Evolutionary conservation across 2,888 invertebrate species (phyloP), one percentile per base, ranked within the genome.

Genomic region (Folsomia candida): DNA sequence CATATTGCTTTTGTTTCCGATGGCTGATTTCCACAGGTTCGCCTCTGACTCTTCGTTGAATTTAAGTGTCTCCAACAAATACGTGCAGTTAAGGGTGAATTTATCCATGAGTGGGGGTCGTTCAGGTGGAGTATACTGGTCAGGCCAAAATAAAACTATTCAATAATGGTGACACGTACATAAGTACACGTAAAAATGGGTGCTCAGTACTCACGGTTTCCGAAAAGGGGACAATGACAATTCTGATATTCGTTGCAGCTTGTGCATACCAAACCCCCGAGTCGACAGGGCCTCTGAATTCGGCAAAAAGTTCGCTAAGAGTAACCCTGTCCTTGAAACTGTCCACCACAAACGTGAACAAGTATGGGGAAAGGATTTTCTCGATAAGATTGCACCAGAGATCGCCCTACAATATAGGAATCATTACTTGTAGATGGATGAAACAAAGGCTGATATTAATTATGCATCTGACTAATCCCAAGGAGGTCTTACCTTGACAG

Each of bases 311-410:
- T 9, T 14, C 37, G 14, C 14, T 4, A 37, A 37, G 37, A 9
- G 14, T 37, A 9, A 37, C 14, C 18, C 25, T 6, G 25, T 60
- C 60, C 9, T 25, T 4, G 4, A 6, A 22, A 26, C 18, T 60
- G 18, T 60, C 26, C 60, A 60, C 60, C 20, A 60, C 26, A 60
- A 25, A 60, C 2, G 60, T 60, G 26, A 3, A 60, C 6, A 60
- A 25, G 26, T 60, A 26, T 22, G 3, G 3, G 3, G 24, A 3
- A 4, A 60, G 18, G 6, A 60, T 26, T 6, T 26, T 20, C 25
- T 60, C 60, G 26, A 25, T 18, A 6, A 60, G 25, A 24, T 37
- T 37, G 37, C 37, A 37, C 37, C 37, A 37, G 4, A 37, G n/a
- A n/a, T n/a, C n/a, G n/a, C n/a, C n/a, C 37, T 4, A 14, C 4